Percentiles rank a stretch among this genome's conserved stretches.
These are phyloP conservation scores for Mesocricetus auratus DNA, from an alignment of 2,113 vertebrate genomes.

Conservation along the genomic window DNA sequence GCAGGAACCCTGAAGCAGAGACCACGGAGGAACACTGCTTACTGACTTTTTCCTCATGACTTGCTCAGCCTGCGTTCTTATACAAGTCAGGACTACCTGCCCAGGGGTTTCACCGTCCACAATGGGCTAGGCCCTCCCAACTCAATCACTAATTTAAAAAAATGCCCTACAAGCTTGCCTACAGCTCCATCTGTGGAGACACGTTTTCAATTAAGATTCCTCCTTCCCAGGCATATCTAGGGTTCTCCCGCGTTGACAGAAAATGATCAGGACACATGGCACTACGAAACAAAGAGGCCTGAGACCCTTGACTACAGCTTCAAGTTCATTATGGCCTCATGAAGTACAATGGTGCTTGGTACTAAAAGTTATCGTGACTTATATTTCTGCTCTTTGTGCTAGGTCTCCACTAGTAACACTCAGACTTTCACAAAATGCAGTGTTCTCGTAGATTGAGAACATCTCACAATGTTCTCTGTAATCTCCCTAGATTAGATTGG, in stretches of 20 bases:
- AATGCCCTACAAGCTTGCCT: background rate
- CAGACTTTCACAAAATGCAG: slow-evolving; percentile 3
- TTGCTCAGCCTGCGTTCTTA: background rate
- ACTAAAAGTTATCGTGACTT: background rate
- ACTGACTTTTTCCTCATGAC: background rate
- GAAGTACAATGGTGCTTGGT: background rate
- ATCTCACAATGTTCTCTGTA: background rate
- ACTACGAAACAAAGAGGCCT: background rate
- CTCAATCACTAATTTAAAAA: background rate
- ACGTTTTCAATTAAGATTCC: background rate
- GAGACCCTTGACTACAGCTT: background rate
- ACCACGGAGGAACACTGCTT: background rate
- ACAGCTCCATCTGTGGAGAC: background rate
- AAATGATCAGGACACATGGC: background rate
- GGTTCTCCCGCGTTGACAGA: background rate
- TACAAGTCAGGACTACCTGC: background rate
- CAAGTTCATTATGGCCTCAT: background rate
- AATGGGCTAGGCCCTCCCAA: background rate
- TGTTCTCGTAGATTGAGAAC: background rate
- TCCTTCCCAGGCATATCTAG: too few species aligned
- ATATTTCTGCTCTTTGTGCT: slow-evolving; percentile 23
- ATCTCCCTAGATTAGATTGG: background rate
- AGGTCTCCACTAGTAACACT: background rate
- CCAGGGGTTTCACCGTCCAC: background rate
- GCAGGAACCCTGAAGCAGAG: background rate